Evolutionary conservation across 2,113 vertebrate species (phyloP).

Genomic region (Motacilla tschutschensis): DNA sequence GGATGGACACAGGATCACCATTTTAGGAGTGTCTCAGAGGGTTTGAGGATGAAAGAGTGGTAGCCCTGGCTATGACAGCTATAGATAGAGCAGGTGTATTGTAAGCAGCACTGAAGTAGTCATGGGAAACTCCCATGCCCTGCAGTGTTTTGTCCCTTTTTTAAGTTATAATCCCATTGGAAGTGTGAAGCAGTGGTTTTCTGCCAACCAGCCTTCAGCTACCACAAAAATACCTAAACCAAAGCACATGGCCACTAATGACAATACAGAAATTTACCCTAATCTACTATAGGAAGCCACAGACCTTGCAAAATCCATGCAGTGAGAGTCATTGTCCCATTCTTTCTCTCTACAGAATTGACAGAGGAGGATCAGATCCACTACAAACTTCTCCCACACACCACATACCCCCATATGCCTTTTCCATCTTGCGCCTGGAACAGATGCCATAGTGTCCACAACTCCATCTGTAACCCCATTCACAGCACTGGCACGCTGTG

Average conservation of each 20-base stretch:
- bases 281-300: neutral
- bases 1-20: neutral
- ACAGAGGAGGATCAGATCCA: neutral
- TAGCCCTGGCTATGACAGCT: neutral
- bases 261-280: conserved; percentile 6
- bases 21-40: neutral
- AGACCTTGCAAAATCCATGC: conserved; percentile 17
- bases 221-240: neutral
- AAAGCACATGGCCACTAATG: neutral
- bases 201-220: neutral
- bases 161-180: neutral
- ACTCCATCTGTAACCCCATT: neutral
- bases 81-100: neutral
- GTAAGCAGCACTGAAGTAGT: neutral
- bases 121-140: neutral
- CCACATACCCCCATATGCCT: neutral
- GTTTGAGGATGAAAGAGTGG: neutral
- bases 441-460: neutral
- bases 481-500: rapidly evolving
- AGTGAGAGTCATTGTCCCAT: neutral
- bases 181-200: neutral
- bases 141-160: neutral
- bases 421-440: neutral
- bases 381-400: neutral
- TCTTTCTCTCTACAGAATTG: neutral